phyloP scores from a whole-genome alignment of 1,140 invertebrate species.

The Brachionus rotundiformis region DNA sequence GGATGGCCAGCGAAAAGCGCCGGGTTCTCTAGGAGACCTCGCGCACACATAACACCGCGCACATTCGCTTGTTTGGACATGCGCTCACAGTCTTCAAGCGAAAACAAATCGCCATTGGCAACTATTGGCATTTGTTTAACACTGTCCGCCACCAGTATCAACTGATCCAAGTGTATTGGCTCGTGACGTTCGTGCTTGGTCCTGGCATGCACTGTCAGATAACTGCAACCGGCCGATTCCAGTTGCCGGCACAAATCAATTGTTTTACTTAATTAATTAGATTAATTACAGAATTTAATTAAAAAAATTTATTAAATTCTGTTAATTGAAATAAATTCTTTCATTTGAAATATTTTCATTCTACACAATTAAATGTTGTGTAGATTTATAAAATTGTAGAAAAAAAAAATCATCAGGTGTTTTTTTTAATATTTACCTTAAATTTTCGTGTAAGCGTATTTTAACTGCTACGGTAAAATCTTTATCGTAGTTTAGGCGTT shows the following conservation, averaged over 20 bases:
- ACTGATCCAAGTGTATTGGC: conserved; percentile 74
- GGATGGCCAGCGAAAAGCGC: conserved; percentile 75
- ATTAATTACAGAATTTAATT: not conserved
- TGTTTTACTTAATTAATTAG: conserved; percentile 63
- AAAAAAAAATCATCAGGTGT: not conserved
- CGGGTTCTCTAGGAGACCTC: conserved; percentile 85
- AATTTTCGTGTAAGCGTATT: conserved; percentile 73
- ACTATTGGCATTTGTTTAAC: conserved; percentile 76
- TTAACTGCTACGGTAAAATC: conserved; percentile 88
- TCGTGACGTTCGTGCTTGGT: conserved; percentile 78
- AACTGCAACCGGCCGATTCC: conserved; percentile 81
- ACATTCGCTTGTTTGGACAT: conserved; percentile 73
- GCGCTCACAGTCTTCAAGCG: conserved; percentile 71
- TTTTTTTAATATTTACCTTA: conserved; percentile 60
- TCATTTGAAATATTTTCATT: no score
- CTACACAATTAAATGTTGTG: no score
- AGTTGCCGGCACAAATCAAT: conserved; percentile 76
- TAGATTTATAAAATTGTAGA: no score
- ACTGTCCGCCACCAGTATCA: conserved; percentile 74
- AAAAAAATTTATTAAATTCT: not conserved
- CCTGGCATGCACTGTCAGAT: conserved; percentile 84
- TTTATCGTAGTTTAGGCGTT: conserved; percentile 56
- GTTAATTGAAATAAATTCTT: no score
- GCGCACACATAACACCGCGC: conserved; percentile 80
- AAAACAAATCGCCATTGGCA: conserved; percentile 85